These are phyloP conservation scores for Bryconaethiops microstoma DNA, from an alignment of 2,797 vertebrate genomes.

Conservation along the genomic window DNA sequence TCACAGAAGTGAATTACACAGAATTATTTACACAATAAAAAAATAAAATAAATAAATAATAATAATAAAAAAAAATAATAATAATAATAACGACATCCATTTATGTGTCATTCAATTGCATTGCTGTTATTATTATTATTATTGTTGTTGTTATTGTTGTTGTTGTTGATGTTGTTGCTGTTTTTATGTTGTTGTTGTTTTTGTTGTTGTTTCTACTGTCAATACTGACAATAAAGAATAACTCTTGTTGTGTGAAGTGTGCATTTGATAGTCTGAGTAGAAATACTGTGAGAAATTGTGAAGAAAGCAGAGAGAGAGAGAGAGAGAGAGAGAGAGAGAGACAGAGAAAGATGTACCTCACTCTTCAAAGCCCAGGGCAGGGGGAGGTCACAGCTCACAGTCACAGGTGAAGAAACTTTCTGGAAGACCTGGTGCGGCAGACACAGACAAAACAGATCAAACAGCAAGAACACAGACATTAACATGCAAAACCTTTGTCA, in stretches of 20 bases:
- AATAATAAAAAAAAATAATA: neutral
- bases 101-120: no score
- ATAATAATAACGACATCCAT: no score
- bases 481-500: neutral
- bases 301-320: neutral
- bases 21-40: neutral
- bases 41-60: neutral
- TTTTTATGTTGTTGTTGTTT: no score
- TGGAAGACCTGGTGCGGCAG: slow-evolving; percentile 74
- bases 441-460: slow-evolving; percentile 18
- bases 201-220: neutral
- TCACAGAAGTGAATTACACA: neutral
- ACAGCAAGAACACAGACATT: neutral
- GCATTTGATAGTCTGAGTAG: neutral
- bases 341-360: slow-evolving; percentile 69
- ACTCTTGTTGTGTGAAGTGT: neutral
- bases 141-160: neutral
- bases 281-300: neutral
- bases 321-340: slow-evolving; percentile 2
- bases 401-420: slow-evolving; percentile 87
- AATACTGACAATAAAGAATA: neutral
- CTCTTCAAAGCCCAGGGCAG: slow-evolving; percentile 64
- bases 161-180: no score
- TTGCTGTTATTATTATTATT: neutral
- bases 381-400: slow-evolving; percentile 65